phyloP scores from a whole-genome alignment of 2,113 vertebrate species.

The Nicator chloris region DNA sequence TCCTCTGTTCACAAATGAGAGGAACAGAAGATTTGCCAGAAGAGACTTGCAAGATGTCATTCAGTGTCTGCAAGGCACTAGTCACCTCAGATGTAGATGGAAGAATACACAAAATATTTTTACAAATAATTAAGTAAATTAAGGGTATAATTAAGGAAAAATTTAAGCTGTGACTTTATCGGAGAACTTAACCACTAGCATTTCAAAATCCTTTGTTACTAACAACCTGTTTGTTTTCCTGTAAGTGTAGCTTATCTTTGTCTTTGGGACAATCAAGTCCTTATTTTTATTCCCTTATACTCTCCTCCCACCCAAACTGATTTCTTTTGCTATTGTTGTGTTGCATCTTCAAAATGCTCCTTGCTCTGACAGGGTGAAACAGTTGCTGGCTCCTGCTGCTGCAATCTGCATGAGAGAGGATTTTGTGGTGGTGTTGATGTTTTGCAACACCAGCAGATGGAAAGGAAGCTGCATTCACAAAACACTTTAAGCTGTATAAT shows the following conservation, averaged over 20 bases:
- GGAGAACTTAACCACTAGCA: background rate
- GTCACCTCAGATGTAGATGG: background rate
- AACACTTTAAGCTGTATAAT: slow-evolving; percentile 22
- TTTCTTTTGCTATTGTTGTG: background rate
- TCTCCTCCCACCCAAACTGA: background rate
- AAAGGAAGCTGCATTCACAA: slow-evolving; percentile 47
- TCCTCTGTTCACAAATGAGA: background rate
- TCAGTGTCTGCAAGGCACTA: background rate
- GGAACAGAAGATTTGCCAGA: background rate
- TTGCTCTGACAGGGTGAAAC: background rate
- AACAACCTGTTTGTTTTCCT: background rate
- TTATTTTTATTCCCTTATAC: background rate
- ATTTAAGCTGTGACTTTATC: background rate
- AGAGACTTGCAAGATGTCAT: background rate
- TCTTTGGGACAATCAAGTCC: background rate
- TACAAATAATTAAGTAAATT: background rate
- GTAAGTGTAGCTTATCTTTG: background rate
- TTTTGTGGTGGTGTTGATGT: background rate
- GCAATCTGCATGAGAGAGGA: background rate
- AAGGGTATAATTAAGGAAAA: background rate
- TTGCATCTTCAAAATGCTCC: background rate
- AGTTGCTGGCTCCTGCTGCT: background rate
- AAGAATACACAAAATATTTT: background rate
- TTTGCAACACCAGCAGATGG: slow-evolving; percentile 50
- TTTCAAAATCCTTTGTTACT: background rate